phyloP scores from a whole-genome alignment of 2,888 invertebrate species.

The Diarsia brunnea region DNA sequence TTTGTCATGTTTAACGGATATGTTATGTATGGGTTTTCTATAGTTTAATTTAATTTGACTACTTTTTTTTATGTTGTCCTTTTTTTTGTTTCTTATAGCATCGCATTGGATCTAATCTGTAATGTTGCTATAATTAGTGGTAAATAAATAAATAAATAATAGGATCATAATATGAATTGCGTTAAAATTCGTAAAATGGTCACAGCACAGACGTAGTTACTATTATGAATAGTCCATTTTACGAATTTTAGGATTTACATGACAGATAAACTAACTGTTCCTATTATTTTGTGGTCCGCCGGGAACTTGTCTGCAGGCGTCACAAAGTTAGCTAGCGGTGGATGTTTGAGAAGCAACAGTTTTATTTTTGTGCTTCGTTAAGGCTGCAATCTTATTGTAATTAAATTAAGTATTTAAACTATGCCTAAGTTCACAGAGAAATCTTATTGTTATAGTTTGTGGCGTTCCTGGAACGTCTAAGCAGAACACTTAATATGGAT shows the following conservation, averaged over 20 bases:
- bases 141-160: too few relatives aligned
- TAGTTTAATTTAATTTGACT: too few relatives aligned
- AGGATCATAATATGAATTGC: too few relatives aligned
- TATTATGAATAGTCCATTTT: too few relatives aligned
- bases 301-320: background rate
- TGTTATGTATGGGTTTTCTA: too few relatives aligned
- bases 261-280: background rate
- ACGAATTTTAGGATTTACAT: background rate
- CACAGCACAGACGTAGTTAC: too few relatives aligned
- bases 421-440: conserved; percentile 13
- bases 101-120: too few relatives aligned
- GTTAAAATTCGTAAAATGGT: too few relatives aligned
- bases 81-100: too few relatives aligned
- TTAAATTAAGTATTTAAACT: background rate
- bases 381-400: background rate
- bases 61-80: too few relatives aligned
- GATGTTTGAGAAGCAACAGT: background rate
- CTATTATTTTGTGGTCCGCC: background rate
- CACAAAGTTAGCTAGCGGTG: background rate
- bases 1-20: too few relatives aligned
- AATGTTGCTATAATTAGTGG: too few relatives aligned
- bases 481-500: conserved; percentile 96
- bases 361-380: background rate
- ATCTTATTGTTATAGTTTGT: conserved; percentile 91
- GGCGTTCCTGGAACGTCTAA: conserved; percentile 95